Conservation (phyloP, 2,113 vertebrate genomes). For the Takifugu bimaculatus region DNA sequence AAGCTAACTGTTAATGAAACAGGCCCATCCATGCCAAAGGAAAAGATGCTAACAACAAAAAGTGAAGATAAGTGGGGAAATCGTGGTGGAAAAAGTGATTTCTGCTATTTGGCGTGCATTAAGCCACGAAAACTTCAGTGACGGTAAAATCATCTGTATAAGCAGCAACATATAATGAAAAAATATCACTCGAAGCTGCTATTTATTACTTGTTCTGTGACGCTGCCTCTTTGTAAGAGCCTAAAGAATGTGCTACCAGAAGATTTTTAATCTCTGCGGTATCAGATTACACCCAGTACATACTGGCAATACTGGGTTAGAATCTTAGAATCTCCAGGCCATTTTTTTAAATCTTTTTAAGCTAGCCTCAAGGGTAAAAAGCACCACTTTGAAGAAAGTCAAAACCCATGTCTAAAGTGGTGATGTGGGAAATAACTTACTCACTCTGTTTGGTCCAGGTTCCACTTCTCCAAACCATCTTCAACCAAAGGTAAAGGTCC, state of each 20-base stretch:
- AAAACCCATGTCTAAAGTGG: neutral
- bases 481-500: neutral
- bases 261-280: slow-evolving; percentile 14
- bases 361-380: slow-evolving; percentile 25
- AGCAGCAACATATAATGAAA: slow-evolving; percentile 29
- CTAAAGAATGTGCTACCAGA: slow-evolving; percentile 50
- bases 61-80: slow-evolving; percentile 17
- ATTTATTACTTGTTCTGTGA: slow-evolving; percentile 56
- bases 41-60: slow-evolving; percentile 31
- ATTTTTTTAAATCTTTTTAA: neutral
- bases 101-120: slow-evolving; percentile 22
- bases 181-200: slow-evolving; percentile 34
- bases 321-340: slow-evolving; percentile 9
- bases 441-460: no score
- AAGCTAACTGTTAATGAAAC: slow-evolving; percentile 34
- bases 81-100: slow-evolving; percentile 32
- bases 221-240: slow-evolving; percentile 54
- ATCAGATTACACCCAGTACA: slow-evolving; percentile 33
- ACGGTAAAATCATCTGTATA: slow-evolving; percentile 25
- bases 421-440: no score
- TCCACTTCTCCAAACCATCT: slow-evolving; percentile 39
- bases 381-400: slow-evolving; percentile 33
- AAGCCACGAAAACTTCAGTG: no score
- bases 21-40: slow-evolving; percentile 63
- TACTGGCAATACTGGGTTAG: slow-evolving; percentile 24